phyloP scores from a whole-genome alignment of 1,140 invertebrate species.

The Pissodes strobi region DNA sequence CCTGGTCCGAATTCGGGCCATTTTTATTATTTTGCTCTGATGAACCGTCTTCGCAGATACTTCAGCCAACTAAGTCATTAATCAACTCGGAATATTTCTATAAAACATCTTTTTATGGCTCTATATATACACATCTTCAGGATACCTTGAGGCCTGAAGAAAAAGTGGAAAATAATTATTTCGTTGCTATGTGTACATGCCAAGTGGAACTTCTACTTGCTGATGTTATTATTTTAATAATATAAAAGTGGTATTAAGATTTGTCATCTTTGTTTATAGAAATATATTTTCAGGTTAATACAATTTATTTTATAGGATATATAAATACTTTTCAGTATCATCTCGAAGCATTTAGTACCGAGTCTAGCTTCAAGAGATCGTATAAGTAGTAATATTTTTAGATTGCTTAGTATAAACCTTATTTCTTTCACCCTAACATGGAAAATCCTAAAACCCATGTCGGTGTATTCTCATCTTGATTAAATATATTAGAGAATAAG shows the following conservation, averaged over 20 bases:
- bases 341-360: too few relatives aligned
- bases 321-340: too few relatives aligned
- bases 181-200: conserved; percentile 5
- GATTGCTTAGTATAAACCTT: conserved; percentile 18
- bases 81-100: conserved; percentile 35
- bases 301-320: too few relatives aligned
- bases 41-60: conserved; percentile 33
- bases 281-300: too few relatives aligned
- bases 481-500: conserved; percentile 47
- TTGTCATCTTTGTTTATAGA: too few relatives aligned
- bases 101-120: conserved; percentile 35
- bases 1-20: conserved; percentile 36
- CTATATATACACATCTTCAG: conserved; percentile 20
- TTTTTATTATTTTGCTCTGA: conserved; percentile 39
- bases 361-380: not conserved
- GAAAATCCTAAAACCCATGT: conserved; percentile 15
- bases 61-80: conserved; percentile 29
- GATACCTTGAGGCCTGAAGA: conserved; percentile 8
- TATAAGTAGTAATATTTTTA: conserved; percentile 25
- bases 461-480: conserved; percentile 29
- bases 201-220: not conserved
- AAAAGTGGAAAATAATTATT: conserved; percentile 15
- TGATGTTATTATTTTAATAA: not conserved
- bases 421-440: conserved; percentile 27
- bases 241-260: too few relatives aligned